Percentiles rank a stretch among this genome's conserved stretches.
Conservation (phyloP, 2,888 invertebrate species). For the Tuberolachnus salignus region DNA sequence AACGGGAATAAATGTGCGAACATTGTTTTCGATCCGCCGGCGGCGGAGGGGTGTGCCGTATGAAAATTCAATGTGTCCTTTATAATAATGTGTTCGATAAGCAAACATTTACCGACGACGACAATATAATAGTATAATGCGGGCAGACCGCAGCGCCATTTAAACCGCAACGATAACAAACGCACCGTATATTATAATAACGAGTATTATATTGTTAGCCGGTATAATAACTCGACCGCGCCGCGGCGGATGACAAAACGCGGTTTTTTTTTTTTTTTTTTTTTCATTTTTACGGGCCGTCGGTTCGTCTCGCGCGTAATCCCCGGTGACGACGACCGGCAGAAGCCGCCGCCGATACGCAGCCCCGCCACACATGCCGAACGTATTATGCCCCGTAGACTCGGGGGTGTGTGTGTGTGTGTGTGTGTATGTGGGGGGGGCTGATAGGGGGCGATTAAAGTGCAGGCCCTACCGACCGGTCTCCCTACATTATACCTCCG, state of each 20-base stretch:
- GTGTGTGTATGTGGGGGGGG: too few relatives aligned
- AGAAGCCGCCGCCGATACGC: neutral
- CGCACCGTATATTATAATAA: neutral
- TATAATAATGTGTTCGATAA: slow-evolving; percentile 25
- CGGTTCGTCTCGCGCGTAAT: slow-evolving; percentile 50
- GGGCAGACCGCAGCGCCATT: slow-evolving; percentile 44
- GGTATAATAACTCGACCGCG: slow-evolving; percentile 18
- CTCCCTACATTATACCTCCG: too few relatives aligned
- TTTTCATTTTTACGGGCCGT: slow-evolving; percentile 41
- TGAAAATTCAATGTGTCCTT: slow-evolving; percentile 39
- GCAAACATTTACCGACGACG: slow-evolving; percentile 22
- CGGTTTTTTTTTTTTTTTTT: neutral
- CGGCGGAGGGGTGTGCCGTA: neutral
- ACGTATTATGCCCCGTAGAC: too few relatives aligned
- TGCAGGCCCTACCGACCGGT: too few relatives aligned
- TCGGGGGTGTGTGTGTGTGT: too few relatives aligned
- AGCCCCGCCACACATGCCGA: too few relatives aligned
- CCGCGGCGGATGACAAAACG: slow-evolving; percentile 41
- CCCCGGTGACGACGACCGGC: slow-evolving; percentile 32
- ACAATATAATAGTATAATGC: slow-evolving; percentile 14
- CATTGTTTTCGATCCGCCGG: neutral
- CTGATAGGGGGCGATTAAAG: too few relatives aligned
- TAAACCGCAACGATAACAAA: slow-evolving; percentile 45
- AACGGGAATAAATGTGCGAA: neutral
- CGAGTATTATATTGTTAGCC: too few relatives aligned